These are phyloP conservation scores for Acrobasis suavella DNA, from an alignment of 2,888 invertebrate species.

Conservation along the genomic window DNA sequence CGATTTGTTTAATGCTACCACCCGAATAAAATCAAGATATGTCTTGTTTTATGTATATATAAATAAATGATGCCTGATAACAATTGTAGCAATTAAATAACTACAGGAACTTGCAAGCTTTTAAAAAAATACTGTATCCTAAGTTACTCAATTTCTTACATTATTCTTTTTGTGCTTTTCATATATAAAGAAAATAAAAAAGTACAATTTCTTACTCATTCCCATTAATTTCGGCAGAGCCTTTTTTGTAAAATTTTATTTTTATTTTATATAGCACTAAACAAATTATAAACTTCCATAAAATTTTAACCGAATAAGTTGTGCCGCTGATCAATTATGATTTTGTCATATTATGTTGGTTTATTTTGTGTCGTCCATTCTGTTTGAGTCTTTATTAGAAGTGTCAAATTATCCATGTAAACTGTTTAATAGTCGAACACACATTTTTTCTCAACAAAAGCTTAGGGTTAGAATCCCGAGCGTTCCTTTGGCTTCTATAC, in stretches of 20 bases:
- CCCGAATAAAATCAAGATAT: too few species aligned
- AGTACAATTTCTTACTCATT: too few species aligned
- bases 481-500: not conserved
- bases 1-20: slow-evolving; percentile 30
- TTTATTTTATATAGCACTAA: slow-evolving; percentile 4
- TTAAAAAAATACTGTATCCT: too few species aligned
- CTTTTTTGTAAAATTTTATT: not conserved
- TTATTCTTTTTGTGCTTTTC: too few species aligned
- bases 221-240: not conserved
- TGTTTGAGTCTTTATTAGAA: slow-evolving; percentile 37
- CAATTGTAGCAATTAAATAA: too few species aligned
- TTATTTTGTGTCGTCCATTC: slow-evolving; percentile 21
- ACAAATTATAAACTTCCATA: not conserved
- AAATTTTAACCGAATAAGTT: slow-evolving; percentile 27
- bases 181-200: too few species aligned
- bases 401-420: slow-evolving; percentile 40
- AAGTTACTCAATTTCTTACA: too few species aligned
- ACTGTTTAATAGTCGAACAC: slow-evolving; percentile 4
- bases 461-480: slow-evolving; percentile 7
- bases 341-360: slow-evolving; percentile 3
- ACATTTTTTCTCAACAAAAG: not conserved
- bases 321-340: slow-evolving; percentile 28
- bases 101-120: too few species aligned
- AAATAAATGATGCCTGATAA: too few species aligned
- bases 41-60: too few species aligned